These are phyloP conservation scores for Deroplatys truncata DNA, from an alignment of 2,888 invertebrate species.

Conservation along the genomic window DNA sequence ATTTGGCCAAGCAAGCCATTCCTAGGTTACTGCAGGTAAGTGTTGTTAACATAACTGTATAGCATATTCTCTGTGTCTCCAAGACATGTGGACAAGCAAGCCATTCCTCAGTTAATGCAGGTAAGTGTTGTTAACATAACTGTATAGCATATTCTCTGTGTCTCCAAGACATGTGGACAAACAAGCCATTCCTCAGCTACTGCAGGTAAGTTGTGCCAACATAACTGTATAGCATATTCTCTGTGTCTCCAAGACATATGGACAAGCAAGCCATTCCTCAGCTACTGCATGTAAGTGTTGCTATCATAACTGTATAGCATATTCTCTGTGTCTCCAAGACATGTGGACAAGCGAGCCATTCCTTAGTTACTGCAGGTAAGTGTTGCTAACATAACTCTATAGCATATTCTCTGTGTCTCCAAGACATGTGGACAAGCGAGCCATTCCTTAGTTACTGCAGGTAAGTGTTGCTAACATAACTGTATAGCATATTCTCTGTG, in stretches of 20 bases:
- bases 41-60: neutral
- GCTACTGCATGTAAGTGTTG: slow-evolving; percentile 59
- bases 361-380: slow-evolving; percentile 66
- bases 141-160: no score
- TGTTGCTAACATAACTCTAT: neutral
- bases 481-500: no score
- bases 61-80: slow-evolving; percentile 24
- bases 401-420: slow-evolving; percentile 24
- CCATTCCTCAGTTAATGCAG: slow-evolving; percentile 65
- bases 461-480: slow-evolving; percentile 43
- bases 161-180: slow-evolving; percentile 35
- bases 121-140: slow-evolving; percentile 43
- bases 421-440: slow-evolving; percentile 38
- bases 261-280: slow-evolving; percentile 53
- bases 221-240: neutral
- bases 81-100: slow-evolving; percentile 38
- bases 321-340: slow-evolving; percentile 33
- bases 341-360: slow-evolving; percentile 45
- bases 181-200: slow-evolving; percentile 58
- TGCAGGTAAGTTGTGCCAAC: slow-evolving; percentile 53
- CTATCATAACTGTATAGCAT: neutral
- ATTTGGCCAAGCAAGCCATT: slow-evolving; percentile 45
- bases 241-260: slow-evolving; percentile 33
- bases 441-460: slow-evolving; percentile 65
- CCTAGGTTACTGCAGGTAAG: slow-evolving; percentile 66